A percentile compares a stretch with the other conserved stretches of the same genome.
Conservation (phyloP, 2,888 invertebrate genomes). For the Pterostichus niger region DNA sequence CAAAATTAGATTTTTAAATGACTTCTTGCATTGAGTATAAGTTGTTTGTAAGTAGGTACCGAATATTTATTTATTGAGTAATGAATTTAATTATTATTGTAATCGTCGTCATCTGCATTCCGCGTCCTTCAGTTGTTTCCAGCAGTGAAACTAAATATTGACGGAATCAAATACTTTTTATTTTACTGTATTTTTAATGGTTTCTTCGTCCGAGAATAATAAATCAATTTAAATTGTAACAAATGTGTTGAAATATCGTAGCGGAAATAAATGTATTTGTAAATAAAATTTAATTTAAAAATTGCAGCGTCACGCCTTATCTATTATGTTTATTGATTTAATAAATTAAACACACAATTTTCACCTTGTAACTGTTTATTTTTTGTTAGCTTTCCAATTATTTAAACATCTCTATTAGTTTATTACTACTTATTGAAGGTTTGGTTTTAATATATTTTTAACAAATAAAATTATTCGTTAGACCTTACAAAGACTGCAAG, state of each 20-base stretch:
- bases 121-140: not conserved
- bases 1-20: not conserved
- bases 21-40: not conserved
- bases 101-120: not conserved
- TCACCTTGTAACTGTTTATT: conserved; percentile 36
- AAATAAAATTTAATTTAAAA: conserved; percentile 11
- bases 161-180: conserved; percentile 19
- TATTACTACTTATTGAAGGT: too few species aligned
- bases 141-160: not conserved
- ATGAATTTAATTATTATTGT: conserved; percentile 25
- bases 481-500: too few species aligned
- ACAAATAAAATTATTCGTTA: too few species aligned
- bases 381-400: conserved; percentile 7
- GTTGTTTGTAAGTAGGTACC: too few species aligned
- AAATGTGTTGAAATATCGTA: not conserved
- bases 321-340: conserved; percentile 21
- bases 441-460: too few species aligned
- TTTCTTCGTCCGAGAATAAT: not conserved
- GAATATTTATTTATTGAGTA: conserved; percentile 7
- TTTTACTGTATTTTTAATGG: not conserved
- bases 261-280: not conserved
- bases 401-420: conserved; percentile 22
- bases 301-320: not conserved
- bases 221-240: not conserved
- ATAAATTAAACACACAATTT: conserved; percentile 11